Conservation (phyloP, 35 echinoderm and acorn worm genomes). For the Hemicentrotus pulcherrimus region DNA sequence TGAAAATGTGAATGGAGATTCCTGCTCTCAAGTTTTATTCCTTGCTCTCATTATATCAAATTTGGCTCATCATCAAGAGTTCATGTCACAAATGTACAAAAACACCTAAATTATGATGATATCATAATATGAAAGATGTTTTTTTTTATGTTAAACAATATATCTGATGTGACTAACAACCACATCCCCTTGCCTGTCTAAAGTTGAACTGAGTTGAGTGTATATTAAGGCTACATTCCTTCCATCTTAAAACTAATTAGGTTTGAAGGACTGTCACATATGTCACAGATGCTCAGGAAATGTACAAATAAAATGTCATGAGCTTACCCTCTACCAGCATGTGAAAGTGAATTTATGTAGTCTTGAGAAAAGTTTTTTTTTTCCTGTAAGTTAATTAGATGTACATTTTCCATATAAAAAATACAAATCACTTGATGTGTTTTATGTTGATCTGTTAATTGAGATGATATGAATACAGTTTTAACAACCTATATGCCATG, state of each 20-base stretch:
- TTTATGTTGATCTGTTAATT: neutral
- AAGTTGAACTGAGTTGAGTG: neutral
- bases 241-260: neutral
- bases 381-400: neutral
- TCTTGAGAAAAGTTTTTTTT: neutral
- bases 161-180: neutral
- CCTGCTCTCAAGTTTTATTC: neutral
- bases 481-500: no score
- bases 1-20: no score
- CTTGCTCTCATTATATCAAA: neutral
- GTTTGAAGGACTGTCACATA: neutral
- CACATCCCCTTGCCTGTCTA: neutral
- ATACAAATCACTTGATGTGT: neutral
- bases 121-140: neutral
- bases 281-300: neutral
- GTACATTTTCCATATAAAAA: neutral
- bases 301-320: neutral
- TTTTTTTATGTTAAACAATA: neutral
- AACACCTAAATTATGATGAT: neutral
- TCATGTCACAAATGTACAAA: neutral
- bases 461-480: no score
- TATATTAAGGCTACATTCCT: neutral
- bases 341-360: neutral
- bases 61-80: neutral
- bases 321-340: neutral